These are phyloP conservation scores for Fopius arisanus DNA, from an alignment of 1,140 invertebrate genomes.

Conservation along the genomic window DNA sequence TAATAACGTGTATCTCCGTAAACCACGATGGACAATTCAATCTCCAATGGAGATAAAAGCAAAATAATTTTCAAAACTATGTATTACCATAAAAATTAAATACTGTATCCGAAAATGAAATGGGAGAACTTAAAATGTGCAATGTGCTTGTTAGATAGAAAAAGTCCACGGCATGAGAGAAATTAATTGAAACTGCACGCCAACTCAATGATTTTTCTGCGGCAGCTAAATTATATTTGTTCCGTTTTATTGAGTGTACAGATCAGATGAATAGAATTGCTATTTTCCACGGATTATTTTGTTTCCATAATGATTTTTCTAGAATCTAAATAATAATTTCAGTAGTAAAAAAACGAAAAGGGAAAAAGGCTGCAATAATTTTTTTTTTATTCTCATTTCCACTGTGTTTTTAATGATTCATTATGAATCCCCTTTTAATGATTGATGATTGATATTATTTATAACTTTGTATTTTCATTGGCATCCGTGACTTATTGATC, in stretches of 20 bases:
- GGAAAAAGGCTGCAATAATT: neutral
- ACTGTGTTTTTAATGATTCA: neutral
- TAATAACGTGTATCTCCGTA: neutral
- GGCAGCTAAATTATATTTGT: neutral
- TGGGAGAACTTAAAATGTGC: neutral
- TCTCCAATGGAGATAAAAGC: neutral
- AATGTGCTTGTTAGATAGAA: neutral
- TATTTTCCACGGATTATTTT: neutral
- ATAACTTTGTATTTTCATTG: neutral
- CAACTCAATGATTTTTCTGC: neutral
- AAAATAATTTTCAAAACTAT: neutral
- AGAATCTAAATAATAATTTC: neutral
- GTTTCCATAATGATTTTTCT: neutral
- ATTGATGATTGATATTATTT: neutral
- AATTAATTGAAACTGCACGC: constrained; percentile 9
- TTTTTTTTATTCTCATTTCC: neutral
- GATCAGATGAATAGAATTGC: neutral
- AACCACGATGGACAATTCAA: neutral
- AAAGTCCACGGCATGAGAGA: neutral
- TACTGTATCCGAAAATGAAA: neutral
- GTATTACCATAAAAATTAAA: neutral
- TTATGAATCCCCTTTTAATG: neutral
- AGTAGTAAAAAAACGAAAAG: neutral
- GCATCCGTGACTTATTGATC: neutral
- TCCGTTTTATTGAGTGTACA: neutral